phyloP scores from a whole-genome alignment of 1,140 invertebrate species.

The Drosophila orena region DNA sequence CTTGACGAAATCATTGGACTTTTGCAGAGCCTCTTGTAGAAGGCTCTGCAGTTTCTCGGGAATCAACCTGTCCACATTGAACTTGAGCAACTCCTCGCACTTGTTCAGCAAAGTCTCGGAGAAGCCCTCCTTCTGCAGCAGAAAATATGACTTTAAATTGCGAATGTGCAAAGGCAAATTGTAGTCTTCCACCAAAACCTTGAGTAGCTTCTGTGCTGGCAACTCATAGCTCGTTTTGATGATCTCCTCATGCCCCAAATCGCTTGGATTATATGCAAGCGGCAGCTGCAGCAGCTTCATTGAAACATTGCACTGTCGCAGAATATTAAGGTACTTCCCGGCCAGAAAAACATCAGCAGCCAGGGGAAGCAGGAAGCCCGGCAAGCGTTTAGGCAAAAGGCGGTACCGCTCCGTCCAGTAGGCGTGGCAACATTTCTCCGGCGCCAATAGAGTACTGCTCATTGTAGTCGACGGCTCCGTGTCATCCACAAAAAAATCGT shows the following conservation, averaged over 20 bases:
- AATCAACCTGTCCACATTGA: conserved; percentile 32
- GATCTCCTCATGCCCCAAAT: conserved; percentile 16
- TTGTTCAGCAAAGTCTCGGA: conserved; percentile 22
- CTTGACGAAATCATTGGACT: conserved; percentile 33
- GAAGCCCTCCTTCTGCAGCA: conserved; percentile 43
- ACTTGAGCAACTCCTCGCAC: conserved; percentile 16
- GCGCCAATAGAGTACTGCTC: conserved; percentile 53
- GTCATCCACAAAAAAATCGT: conserved; percentile 67
- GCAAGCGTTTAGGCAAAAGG: conserved; percentile 37
- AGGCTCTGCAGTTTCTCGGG: conserved; percentile 43
- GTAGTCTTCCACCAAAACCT: conserved; percentile 31
- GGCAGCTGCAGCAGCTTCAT: conserved; percentile 49
- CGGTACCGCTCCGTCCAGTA: conserved; percentile 58
- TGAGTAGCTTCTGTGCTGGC: conserved; percentile 51
- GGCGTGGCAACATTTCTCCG: conserved; percentile 55
- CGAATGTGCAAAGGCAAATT: conserved; percentile 37
- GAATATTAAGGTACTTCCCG: conserved; percentile 66
- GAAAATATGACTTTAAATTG: conserved; percentile 43
- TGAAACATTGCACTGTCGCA: conserved; percentile 60
- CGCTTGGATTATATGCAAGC: conserved; percentile 28
- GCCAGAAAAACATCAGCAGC: conserved; percentile 43
- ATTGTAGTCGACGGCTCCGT: conserved; percentile 27
- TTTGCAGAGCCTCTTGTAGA: conserved; percentile 20
- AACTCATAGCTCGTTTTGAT: conserved; percentile 52
- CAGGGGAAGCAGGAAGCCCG: conserved; percentile 37